Evolutionary conservation across 1,140 invertebrate species (phyloP).

Genomic region (Trichonephila inaurata): DNA sequence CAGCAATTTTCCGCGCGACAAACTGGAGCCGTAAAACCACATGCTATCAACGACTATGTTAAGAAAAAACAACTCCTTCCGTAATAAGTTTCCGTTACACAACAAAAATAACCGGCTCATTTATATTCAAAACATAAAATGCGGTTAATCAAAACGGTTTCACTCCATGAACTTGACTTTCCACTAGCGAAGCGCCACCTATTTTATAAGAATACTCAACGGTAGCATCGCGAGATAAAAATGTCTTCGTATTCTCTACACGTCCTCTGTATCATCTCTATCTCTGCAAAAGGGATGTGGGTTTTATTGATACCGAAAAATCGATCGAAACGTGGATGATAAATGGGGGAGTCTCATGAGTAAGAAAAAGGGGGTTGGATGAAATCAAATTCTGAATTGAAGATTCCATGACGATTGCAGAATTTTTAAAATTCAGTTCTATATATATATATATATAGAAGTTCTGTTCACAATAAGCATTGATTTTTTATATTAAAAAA

Average conservation of each 20-base stretch:
- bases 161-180: neutral
- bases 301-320: neutral
- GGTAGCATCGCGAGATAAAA: neutral
- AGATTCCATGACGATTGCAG: neutral
- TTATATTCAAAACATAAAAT: neutral
- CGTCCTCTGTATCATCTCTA: neutral
- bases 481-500: too few species aligned
- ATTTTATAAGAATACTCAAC: neutral
- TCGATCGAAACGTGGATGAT: neutral
- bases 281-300: neutral
- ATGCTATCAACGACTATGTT: neutral
- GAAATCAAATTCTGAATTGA: neutral
- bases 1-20: neutral
- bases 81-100: constrained; percentile 18
- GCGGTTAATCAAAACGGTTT: neutral
- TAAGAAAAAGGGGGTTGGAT: neutral
- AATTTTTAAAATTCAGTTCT: too few species aligned
- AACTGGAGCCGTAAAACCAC: neutral
- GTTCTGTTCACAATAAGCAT: too few species aligned
- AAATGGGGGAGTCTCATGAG: neutral
- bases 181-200: neutral
- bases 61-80: neutral
- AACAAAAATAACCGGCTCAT: constrained; percentile 24
- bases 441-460: too few species aligned
- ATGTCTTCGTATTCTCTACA: neutral